Base-by-base conservation (phyloP, 2,113 vertebrate genomes). In the Zapornia atra region DNA sequence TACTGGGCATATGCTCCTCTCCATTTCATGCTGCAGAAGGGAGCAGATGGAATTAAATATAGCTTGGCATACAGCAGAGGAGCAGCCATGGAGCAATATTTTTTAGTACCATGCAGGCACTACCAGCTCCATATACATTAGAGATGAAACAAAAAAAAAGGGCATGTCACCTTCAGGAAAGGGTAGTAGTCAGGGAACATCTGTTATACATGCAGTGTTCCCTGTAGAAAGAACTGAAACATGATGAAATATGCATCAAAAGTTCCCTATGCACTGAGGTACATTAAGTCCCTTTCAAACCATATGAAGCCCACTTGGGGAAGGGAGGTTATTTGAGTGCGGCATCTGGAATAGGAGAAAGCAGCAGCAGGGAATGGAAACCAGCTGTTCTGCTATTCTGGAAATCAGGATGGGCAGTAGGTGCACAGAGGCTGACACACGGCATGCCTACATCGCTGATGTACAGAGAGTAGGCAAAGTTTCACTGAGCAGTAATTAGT, bases 1-100 rank as follows among this genome's bases (percentile, higher is more conserved):
- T 64, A 79, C 20, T 81, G 84, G 91, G 68, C 90, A 92, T 72
- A 92, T 94, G 88, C 33, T 93, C 44, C 86, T 90, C 82, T 93
- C 36, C 46, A 83, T 87, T 94, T 94, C 64, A 73, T 16, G 26
- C 70, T 86, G 71, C 86, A 95, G 28, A 82, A 46, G 61, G 46
- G n/a, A 97, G 85, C 87, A 97, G 92, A 91, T 92, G 88, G 95
- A 96, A 92, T 86, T 94, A 95, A 96, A 97, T 95, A 86, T 88
- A 95, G 89, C 68, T 97, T 96, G 95, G 95, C 94, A 88, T 38
- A 14, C 66, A 69, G 48, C 75, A 90, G 16, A 69, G 79, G 94
- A 83, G 75, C 82, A 95, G 93, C 77, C 60, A 76, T 28, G 65
- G 84, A 94, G 36, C 88, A 84, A 33, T 89, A 72, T 77, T 79